A percentile compares a stretch with the other conserved stretches of the same genome.
phyloP scores from a whole-genome alignment of 2,113 vertebrate genomes.

The Strigops habroptila region DNA sequence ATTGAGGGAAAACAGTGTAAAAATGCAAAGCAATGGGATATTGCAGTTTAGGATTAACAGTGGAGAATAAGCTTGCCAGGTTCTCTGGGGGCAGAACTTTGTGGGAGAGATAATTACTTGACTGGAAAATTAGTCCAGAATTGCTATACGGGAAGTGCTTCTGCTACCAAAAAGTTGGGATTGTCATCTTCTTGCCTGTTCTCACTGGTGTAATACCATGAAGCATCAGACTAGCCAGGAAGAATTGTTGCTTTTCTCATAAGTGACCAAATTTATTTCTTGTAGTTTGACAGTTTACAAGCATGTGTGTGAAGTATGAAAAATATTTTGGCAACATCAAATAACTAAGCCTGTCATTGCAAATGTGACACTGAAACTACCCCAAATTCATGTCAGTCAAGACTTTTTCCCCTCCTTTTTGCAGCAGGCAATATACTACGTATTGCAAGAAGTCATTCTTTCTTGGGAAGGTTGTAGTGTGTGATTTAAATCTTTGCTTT shows the following conservation, averaged over 20 bases:
- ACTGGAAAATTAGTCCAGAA: not conserved
- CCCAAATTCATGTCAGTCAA: not conserved
- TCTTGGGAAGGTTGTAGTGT: not conserved
- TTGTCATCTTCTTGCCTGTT: not conserved
- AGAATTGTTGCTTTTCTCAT: not conserved
- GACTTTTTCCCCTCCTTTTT: not conserved
- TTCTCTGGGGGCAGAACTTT: not conserved
- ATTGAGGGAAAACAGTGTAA: not conserved
- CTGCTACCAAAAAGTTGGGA: not conserved
- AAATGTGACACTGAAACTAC: not conserved
- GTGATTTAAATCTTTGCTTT: slow-evolving; percentile 26
- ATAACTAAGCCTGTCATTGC: not conserved
- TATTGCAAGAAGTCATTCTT: not conserved
- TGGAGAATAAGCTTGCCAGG: not conserved
- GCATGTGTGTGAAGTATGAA: not conserved
- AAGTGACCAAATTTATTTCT: not conserved
- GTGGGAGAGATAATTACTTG: not conserved
- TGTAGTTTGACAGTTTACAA: not conserved
- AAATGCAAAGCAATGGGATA: not conserved
- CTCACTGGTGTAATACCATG: not conserved
- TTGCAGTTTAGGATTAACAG: not conserved
- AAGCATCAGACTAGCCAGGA: not conserved
- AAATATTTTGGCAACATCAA: not conserved
- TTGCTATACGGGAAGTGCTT: not conserved
- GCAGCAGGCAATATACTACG: not conserved